Evolutionary conservation across 2,113 vertebrate genomes (phyloP).

Genomic region (Nipponia nippon): DNA sequence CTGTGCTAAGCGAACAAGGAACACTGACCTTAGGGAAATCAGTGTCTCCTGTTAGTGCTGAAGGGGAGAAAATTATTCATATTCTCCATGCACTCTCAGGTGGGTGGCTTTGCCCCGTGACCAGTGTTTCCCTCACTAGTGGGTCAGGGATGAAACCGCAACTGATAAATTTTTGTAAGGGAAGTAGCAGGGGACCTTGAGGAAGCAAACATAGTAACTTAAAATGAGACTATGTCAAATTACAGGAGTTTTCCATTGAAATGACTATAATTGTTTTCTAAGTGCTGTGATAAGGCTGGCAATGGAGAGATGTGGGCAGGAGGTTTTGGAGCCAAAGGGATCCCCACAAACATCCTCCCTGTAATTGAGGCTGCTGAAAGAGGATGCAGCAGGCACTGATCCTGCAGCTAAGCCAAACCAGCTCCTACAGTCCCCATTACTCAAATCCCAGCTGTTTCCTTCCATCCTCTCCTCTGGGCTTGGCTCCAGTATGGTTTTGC

Average conservation of each 20-base stretch:
- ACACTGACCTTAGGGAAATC: neutral
- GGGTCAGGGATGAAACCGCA: neutral
- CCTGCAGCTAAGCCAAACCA: neutral
- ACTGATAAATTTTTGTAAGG: neutral
- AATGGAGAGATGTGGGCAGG: neutral
- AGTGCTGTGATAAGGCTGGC: neutral
- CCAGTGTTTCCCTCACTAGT: neutral
- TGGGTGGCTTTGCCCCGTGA: neutral
- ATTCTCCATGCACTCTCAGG: neutral
- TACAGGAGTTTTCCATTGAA: neutral
- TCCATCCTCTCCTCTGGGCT: neutral
- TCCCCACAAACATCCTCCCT: neutral
- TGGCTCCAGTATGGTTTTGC: neutral
- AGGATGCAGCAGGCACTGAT: neutral
- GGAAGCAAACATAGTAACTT: neutral
- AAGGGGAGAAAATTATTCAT: neutral
- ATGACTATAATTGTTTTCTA: neutral
- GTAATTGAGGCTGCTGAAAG: neutral
- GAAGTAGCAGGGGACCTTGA: neutral
- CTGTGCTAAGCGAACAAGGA: neutral
- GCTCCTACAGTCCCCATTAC: neutral
- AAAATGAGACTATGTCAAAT: neutral
- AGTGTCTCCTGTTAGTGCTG: neutral
- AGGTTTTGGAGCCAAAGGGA: neutral
- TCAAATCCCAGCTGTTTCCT: neutral